Percentiles rank a stretch among this genome's conserved stretches.
phyloP scores from a whole-genome alignment of 2,113 vertebrate genomes.

The Anseranas semipalmata region DNA sequence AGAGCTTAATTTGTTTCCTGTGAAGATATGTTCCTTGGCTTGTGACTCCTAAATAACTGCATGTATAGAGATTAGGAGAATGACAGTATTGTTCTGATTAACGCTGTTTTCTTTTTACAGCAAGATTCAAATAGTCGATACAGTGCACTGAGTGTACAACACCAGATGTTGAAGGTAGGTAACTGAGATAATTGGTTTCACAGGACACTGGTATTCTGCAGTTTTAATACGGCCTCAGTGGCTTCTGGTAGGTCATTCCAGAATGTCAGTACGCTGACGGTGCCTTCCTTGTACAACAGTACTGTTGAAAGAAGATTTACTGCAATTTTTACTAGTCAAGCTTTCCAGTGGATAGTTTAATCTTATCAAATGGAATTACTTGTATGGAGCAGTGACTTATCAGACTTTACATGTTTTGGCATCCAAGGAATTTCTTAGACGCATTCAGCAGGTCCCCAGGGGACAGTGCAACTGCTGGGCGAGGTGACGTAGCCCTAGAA shows the following conservation, averaged over 20 bases:
- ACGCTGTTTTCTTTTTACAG: constrained; percentile 75
- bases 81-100: background rate
- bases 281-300: background rate
- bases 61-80: background rate
- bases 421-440: background rate
- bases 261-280: fast-evolving
- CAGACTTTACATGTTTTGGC: background rate
- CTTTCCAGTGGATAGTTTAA: background rate
- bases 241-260: background rate
- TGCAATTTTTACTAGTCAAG: background rate
- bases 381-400: background rate
- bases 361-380: background rate
- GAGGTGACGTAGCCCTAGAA: background rate
- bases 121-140: constrained; percentile 90
- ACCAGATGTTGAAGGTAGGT: constrained; percentile 96
- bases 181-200: too few species aligned
- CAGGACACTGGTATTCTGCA: fast-evolving
- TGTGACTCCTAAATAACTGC: background rate
- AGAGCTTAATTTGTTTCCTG: background rate
- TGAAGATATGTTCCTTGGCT: background rate
- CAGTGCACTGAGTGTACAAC: constrained; percentile 90
- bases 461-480: background rate
- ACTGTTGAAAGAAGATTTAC: background rate
- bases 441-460: background rate
- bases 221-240: fast-evolving